A percentile compares a stretch with the other conserved stretches of the same genome.
Evolutionary conservation across 2,888 invertebrate species (phyloP).

Genomic region (Chydorus sphaericus): DNA sequence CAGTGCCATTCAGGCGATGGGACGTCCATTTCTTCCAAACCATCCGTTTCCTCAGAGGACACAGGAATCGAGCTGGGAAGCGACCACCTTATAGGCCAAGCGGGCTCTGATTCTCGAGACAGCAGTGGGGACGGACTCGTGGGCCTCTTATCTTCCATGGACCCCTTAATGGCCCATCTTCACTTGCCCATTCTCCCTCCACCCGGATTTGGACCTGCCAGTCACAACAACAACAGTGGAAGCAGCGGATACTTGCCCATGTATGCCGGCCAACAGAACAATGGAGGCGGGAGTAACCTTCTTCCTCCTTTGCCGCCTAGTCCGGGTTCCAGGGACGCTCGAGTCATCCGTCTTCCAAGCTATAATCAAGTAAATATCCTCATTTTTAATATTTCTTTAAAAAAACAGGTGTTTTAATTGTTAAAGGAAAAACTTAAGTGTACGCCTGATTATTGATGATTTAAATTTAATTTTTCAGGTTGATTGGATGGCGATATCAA

Average conservation of each 20-base stretch:
- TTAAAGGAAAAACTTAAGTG: too few species aligned
- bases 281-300: neutral
- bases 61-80: conserved; percentile 15
- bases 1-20: conserved; percentile 3
- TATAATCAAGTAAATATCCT: too few species aligned
- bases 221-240: neutral
- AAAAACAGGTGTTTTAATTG: too few species aligned
- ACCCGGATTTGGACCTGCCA: conserved; percentile 6
- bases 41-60: conserved; percentile 15
- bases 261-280: neutral
- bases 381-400: too few species aligned
- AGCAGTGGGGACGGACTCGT: neutral
- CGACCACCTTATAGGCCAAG: too few species aligned
- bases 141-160: too few species aligned
- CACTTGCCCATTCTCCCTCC: conserved; percentile 4
- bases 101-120: conserved; percentile 11
- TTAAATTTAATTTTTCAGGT: too few species aligned
- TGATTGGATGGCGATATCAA: too few species aligned
- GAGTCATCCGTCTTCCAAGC: conserved; percentile 1
- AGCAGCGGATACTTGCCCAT: conserved; percentile 7
- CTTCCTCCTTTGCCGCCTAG: neutral
- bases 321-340: neutral
- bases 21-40: conserved; percentile 15
- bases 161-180: too few species aligned
- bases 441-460: too few species aligned